Percentiles rank a stretch among this genome's conserved stretches.
Evolutionary conservation across 1,140 invertebrate genomes (phyloP).

Genomic region (Arion vulgaris): DNA sequence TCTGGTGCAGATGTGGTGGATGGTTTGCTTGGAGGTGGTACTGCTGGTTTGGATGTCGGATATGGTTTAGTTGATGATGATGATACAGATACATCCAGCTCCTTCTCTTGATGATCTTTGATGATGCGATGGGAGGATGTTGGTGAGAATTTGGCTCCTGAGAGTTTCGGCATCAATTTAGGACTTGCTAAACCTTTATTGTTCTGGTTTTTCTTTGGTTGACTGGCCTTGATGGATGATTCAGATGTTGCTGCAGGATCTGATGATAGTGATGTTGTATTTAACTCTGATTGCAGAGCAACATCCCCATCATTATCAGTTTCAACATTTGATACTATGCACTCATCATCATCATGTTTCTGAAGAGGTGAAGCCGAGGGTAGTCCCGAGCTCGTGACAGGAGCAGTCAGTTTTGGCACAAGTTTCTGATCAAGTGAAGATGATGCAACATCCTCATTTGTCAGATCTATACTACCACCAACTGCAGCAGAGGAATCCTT

Average conservation of each 20-base stretch:
- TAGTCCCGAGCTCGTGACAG: constrained; percentile 40
- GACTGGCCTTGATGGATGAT: constrained; percentile 13
- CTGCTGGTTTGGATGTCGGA: constrained; percentile 21
- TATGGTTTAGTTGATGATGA: constrained; percentile 24
- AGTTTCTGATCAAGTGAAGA: constrained; percentile 26
- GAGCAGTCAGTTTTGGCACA: constrained; percentile 31
- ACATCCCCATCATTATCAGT: not conserved
- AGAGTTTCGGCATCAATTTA: constrained; percentile 43
- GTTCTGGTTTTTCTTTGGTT: constrained; percentile 11
- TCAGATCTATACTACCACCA: not conserved
- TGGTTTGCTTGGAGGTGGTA: constrained; percentile 17
- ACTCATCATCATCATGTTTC: not conserved
- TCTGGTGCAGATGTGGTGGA: constrained; percentile 39
- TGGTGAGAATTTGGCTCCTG: constrained; percentile 45
- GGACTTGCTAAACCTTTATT: constrained; percentile 47
- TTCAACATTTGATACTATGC: not conserved
- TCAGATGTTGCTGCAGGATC: not conserved
- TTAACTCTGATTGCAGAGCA: not conserved
- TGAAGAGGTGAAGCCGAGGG: constrained; percentile 22
- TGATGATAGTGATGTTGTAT: not conserved
- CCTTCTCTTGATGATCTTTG: not conserved
- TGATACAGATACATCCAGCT: not conserved
- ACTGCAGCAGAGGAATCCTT: not conserved
- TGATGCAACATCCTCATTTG: constrained; percentile 25
- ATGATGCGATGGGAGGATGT: constrained; percentile 16